Evolutionary conservation across 2,888 invertebrate species (phyloP).

Genomic region (Spicauda simplicius): DNA sequence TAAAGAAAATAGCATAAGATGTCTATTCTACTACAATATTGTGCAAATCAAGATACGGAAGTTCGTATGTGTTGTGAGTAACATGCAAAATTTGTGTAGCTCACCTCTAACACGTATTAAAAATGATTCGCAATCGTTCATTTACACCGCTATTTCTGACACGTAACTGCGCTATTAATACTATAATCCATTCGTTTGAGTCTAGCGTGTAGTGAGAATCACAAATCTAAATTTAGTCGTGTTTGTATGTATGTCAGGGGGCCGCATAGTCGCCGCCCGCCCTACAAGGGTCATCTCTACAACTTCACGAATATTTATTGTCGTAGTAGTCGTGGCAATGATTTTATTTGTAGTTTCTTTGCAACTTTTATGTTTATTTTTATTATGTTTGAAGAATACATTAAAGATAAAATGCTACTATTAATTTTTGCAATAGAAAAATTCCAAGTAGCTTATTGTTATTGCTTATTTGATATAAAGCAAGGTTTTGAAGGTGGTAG

Average conservation of each 20-base stretch:
- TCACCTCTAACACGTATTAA: not conserved
- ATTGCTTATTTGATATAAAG: no score
- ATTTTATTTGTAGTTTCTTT: conserved; percentile 13
- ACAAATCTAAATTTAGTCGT: conserved; percentile 75
- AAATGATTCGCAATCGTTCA: conserved; percentile 54
- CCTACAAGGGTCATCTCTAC: conserved; percentile 74
- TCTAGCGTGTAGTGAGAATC: conserved; percentile 75
- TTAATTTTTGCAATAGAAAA: no score
- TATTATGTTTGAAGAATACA: no score
- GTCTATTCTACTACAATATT: not conserved
- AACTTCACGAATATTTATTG: conserved; percentile 34
- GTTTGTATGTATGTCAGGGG: conserved; percentile 81
- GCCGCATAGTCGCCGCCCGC: conserved; percentile 68
- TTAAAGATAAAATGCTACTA: no score
- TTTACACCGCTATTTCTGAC: conserved; percentile 60
- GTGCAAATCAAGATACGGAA: not conserved
- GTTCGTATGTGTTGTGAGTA: not conserved
- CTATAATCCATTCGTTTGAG: conserved; percentile 68
- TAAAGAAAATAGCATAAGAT: not conserved
- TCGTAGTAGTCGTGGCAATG: conserved; percentile 31
- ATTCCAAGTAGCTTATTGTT: no score
- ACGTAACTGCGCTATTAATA: conserved; percentile 62
- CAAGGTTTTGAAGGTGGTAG: no score
- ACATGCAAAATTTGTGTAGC: not conserved
- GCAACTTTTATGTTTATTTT: not conserved